A percentile compares a stretch with the other conserved stretches of the same genome.
Evolutionary conservation across 2,113 vertebrate species (phyloP).

Genomic region (Coregonus clupeaformis): DNA sequence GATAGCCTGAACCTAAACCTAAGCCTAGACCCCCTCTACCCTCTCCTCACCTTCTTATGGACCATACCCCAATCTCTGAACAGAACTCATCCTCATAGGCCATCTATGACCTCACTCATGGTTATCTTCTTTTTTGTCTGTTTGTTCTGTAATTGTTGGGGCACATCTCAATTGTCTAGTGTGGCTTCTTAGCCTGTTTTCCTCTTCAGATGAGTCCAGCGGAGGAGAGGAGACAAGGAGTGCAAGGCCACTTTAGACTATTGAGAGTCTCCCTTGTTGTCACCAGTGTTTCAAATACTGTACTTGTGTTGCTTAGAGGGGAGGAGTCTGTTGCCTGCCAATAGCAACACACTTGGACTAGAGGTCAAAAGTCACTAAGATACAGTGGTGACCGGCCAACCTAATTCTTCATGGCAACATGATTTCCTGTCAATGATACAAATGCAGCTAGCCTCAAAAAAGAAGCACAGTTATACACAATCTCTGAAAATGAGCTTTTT

Average conservation of each 20-base stretch:
- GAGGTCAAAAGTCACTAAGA: not conserved
- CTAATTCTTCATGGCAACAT: not conserved
- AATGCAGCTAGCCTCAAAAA: conserved; percentile 2
- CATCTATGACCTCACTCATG: conserved; percentile 4
- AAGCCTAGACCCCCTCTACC: conserved; percentile 35
- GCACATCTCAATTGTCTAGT: not conserved
- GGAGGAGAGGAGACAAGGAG: not conserved
- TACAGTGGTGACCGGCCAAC: not conserved
- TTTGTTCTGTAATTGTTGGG: conserved; percentile 8
- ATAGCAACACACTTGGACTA: not conserved
- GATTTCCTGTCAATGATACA: not conserved
- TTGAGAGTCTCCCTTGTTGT: not conserved
- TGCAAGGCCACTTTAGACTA: not conserved
- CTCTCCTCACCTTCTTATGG: conserved; percentile 23
- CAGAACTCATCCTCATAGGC: conserved; percentile 28
- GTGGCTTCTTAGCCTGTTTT: not conserved
- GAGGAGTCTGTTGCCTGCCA: not conserved
- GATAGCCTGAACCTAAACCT: conserved; percentile 77
- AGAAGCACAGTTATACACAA: conserved; percentile 4
- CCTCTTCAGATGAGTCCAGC: not conserved
- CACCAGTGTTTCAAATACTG: not conserved
- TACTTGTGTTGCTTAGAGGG: not conserved
- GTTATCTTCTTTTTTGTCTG: not conserved
- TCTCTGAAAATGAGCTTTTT: not conserved
- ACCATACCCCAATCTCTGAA: conserved; percentile 22